Evolutionary conservation across 2,888 invertebrate species (phyloP), one percentile per base, ranked within the genome.

Genomic region (Drosophila vallismaia): DNA sequence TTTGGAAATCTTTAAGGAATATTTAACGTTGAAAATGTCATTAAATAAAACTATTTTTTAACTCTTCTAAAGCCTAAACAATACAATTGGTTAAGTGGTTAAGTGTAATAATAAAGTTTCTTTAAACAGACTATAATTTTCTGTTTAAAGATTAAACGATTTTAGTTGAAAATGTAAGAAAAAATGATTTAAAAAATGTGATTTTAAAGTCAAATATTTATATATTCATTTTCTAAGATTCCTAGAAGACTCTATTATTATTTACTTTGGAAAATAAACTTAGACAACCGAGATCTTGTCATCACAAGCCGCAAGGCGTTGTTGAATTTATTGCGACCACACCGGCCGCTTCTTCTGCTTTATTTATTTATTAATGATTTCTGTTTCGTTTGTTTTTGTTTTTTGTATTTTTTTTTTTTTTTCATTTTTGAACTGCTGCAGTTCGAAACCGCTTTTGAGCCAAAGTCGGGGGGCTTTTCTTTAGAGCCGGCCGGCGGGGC

Each of bases 391-490:
- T 12, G n/a, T 5, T n/a, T 36, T 2, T 40, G 12, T 26, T 12
- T 33, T 14, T 14, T 14, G 29, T 9, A 10, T 38, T 44, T 48
- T 31, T 19, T 57, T 45, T 38, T 54, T 26, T 38, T 14, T 19
- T 12, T 14, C 42, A 36, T 46, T 19, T 14, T 28, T 28, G 50
- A 31, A 50, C 58, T 44, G 59, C 40, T 53, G 63, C 54, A 40
- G 62, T 55, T 36, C 62, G 36, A 36, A 38, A 10, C 52, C 29
- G 52, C 31, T 14, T 26, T 24, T 51, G 26, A 36, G 51, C 53
- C 7, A 24, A 26, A 28, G 33, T 26, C 51, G 46, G 31, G 36
- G 66, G 74, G 69, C 81, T 85, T 89, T 79, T 70, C 72, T 71
- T 71, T 44, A 51, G 10, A 46, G 9, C 31, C 12, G 31, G 36